Conservation (phyloP, 2,113 vertebrate genomes). For the Thalassarche chlororhynchos region DNA sequence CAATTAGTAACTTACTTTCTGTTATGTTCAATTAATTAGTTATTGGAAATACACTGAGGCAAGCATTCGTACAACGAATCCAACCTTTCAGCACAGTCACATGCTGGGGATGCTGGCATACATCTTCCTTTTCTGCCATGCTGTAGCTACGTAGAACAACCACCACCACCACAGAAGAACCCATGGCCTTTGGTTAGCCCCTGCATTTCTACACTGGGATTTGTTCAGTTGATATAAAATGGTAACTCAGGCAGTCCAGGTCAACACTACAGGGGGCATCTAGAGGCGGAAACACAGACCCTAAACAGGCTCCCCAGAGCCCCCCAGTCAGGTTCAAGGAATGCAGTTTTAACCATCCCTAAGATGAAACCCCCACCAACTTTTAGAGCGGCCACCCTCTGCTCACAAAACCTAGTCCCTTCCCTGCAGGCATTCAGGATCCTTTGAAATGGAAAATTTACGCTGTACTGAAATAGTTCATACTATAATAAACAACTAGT, state of each 20-base stretch:
- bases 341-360: neutral
- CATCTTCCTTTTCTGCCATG: neutral
- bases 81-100: neutral
- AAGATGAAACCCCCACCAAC: neutral
- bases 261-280: neutral
- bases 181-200: neutral
- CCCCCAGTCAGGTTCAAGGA: neutral
- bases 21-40: neutral
- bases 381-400: neutral
- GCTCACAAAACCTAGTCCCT: neutral
- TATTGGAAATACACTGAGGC: neutral
- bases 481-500: constrained; percentile 32
- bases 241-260: neutral
- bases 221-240: neutral
- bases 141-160: neutral
- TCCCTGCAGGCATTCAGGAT: neutral
- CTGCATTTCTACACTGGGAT: neutral
- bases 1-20: neutral
- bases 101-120: neutral
- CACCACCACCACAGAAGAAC: neutral
- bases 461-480: constrained; percentile 23
- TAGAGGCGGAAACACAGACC: neutral
- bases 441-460: constrained; percentile 52
- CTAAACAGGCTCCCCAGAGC: neutral
- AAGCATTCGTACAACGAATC: neutral